Conservation (phyloP, 2,888 invertebrate genomes). For the Caenorhabditis sp. region DNA sequence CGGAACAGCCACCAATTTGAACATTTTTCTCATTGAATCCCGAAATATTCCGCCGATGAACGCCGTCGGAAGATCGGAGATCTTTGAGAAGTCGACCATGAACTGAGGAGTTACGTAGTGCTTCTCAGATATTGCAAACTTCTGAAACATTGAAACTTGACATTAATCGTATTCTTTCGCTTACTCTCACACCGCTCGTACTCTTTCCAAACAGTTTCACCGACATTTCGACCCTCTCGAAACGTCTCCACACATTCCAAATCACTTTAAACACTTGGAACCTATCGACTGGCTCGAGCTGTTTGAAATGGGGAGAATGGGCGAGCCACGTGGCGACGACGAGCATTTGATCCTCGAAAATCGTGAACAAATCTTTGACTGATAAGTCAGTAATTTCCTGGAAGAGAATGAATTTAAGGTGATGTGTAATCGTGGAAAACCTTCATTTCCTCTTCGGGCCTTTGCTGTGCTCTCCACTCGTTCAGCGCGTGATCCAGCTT, state of each 20-base stretch:
- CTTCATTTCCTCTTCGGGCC: constrained; percentile 32
- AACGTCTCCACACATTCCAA: constrained; percentile 56
- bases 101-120: constrained; percentile 11
- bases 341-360: constrained; percentile 52
- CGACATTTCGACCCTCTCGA: constrained; percentile 59
- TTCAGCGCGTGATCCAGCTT: constrained; percentile 14
- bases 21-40: constrained; percentile 40
- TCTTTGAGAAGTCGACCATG: constrained; percentile 49
- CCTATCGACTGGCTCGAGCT: constrained; percentile 36
- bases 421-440: background rate
- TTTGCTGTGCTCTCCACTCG: constrained; percentile 34
- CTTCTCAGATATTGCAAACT: constrained; percentile 29
- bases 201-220: constrained; percentile 43
- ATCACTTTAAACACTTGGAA: constrained; percentile 56
- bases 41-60: constrained; percentile 39
- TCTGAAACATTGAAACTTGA: constrained; percentile 15
- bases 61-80: constrained; percentile 38
- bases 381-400: constrained; percentile 18
- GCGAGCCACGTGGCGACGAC: constrained; percentile 58
- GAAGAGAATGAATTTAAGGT: background rate
- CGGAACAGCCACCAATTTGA: constrained; percentile 45
- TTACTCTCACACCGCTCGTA: background rate
- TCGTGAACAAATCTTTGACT: constrained; percentile 17
- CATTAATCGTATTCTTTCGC: background rate
- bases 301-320: constrained; percentile 49